Evolutionary conservation across 1,140 invertebrate genomes (phyloP), one percentile per base, ranked within the genome.

Genomic region (Araneus ventricosus): DNA sequence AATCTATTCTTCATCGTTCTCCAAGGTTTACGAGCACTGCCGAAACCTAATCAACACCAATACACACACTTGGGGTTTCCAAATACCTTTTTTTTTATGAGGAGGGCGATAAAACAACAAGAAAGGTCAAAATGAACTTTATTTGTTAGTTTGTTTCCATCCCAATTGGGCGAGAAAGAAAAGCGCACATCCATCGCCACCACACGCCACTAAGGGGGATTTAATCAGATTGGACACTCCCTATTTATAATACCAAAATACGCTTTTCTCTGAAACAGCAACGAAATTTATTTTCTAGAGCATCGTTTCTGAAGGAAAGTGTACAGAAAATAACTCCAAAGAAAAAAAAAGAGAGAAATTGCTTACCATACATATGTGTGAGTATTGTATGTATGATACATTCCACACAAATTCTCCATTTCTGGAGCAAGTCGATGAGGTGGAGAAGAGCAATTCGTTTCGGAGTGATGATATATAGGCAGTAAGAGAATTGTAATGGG

Each of bases 401-500:
- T 75, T 34, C 27, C 30, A 30, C 30, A 34, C 17, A 14, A 75
- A 75, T 75, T 75, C 67, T 37, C 67, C 27, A 75, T 75, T 37
- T 75, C 67, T 75, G 17, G 30, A 20, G 67, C 14, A 17, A 34
- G 17, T 20, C 67, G 30, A 75, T 34, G 67, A 67, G 63, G 63
- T 67, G 63, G n/a, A n/a, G 24, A 75, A 34, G 30, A 41, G 80
- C 85, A 87, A 87, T 87, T 87, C 59, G 85, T 87, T 87, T 87
- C 85, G 3, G 85, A 87, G 37, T 63, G 85, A 87, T 87, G 85
- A 87, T 87, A 57, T 37, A 87, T 87, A 24, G 57, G 37, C 57
- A 37, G 85, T 61, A 30, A 39, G 85, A 87, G 85, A 87, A 87
- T 86, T 63, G 85, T 87, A 87, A 87, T 87, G 85, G 85, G 85